Conservation (phyloP, 2,113 vertebrate genomes). For the human region GRCh38 chrX:17316501-17317000, state of each 20-base stretch:
- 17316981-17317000: too few species aligned
- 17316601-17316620: background rate
- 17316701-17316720: background rate
- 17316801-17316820: background rate
- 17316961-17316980: too few species aligned
- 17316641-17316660: background rate
- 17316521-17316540: background rate
- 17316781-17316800: background rate
- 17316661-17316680: background rate
- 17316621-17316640: background rate
- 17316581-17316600: background rate
- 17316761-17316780: background rate
- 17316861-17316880: background rate
- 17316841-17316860: background rate
- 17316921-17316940: too few species aligned
- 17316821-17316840: background rate
- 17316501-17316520: background rate
- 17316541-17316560: background rate
- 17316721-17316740: background rate
- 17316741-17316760: background rate
- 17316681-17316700: background rate
- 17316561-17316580: background rate
- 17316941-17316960: too few species aligned
- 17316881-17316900: too few species aligned
- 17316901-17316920: too few species aligned